Percentiles rank a stretch among this genome's conserved stretches.
Conservation (phyloP, 2,888 invertebrate genomes). For the Stenurella melanura region DNA sequence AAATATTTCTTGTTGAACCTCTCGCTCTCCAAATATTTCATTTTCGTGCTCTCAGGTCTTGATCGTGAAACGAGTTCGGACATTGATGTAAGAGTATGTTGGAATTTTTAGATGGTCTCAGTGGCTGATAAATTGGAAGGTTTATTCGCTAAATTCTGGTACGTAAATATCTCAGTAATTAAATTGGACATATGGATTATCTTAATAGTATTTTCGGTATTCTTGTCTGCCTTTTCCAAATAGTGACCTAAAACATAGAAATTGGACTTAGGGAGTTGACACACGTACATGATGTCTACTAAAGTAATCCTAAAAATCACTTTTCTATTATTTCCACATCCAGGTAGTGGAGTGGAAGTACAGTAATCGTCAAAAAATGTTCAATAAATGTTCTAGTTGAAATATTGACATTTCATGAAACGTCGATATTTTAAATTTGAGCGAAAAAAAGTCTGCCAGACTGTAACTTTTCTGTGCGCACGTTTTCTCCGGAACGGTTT, state of each 20-base stretch:
- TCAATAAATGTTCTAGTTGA: too few species aligned
- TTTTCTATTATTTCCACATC: too few species aligned
- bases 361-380: too few species aligned
- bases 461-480: too few species aligned
- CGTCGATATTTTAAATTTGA: too few species aligned
- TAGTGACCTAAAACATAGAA: slow-evolving; percentile 3
- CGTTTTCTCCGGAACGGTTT: too few species aligned
- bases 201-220: neutral
- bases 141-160: slow-evolving; percentile 4
- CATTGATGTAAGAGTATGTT: slow-evolving; percentile 10
- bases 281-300: neutral
- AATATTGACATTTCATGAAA: too few species aligned
- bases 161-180: slow-evolving; percentile 6
- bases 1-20: neutral
- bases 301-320: too few species aligned
- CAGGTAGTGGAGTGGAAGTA: too few species aligned
- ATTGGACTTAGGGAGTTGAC: neutral
- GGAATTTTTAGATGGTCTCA: slow-evolving; percentile 11
- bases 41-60: neutral
- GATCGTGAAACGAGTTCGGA: slow-evolving; percentile 8
- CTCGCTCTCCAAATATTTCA: neutral
- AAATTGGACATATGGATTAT: slow-evolving; percentile 28
- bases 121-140: slow-evolving; percentile 26
- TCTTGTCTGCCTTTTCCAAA: neutral
- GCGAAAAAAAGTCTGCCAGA: too few species aligned